A percentile compares a stretch with the other conserved stretches of the same genome.
phyloP scores from a whole-genome alignment of 2,888 invertebrate species.

The Drosophila subquinaria region DNA sequence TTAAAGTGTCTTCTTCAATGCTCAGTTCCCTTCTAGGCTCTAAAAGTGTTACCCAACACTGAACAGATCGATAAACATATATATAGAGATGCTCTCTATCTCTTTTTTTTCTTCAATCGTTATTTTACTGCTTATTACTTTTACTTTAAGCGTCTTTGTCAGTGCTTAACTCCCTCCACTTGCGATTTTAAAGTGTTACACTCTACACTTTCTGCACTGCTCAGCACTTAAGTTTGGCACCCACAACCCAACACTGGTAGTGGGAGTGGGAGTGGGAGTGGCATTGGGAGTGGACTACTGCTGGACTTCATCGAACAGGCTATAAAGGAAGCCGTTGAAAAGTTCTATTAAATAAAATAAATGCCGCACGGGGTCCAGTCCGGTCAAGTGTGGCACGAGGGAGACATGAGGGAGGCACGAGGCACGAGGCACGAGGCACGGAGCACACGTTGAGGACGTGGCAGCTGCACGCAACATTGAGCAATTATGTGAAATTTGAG shows the following conservation, averaged over 20 bases:
- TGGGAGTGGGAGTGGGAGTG: constrained; percentile 10
- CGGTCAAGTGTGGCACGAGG: constrained; percentile 56
- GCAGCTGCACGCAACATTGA: constrained; percentile 78
- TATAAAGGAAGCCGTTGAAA: constrained; percentile 64
- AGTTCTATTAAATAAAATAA: constrained; percentile 77
- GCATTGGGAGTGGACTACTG: background rate
- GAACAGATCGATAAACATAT: background rate
- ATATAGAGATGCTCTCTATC: background rate
- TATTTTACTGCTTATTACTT: constrained; percentile 35
- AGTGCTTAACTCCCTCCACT: constrained; percentile 9
- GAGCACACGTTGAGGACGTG: constrained; percentile 62
- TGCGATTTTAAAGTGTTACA: constrained; percentile 46
- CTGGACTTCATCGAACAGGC: constrained; percentile 28
- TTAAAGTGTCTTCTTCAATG: background rate
- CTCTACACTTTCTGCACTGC: constrained; percentile 16
- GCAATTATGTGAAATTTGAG: constrained; percentile 79
- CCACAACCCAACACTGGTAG: constrained; percentile 32
- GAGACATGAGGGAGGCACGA: constrained; percentile 4
- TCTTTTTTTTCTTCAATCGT: constrained; percentile 6
- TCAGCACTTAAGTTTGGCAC: constrained; percentile 53
- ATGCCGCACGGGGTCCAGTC: constrained; percentile 54
- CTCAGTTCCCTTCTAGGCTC: background rate
- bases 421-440: constrained; percentile 21
- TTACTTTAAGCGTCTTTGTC: constrained; percentile 37
- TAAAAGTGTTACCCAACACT: background rate